Evolutionary conservation across 2,888 invertebrate genomes (phyloP), one percentile per base, ranked within the genome.

Genomic region (Caenorhabditis virilis): DNA sequence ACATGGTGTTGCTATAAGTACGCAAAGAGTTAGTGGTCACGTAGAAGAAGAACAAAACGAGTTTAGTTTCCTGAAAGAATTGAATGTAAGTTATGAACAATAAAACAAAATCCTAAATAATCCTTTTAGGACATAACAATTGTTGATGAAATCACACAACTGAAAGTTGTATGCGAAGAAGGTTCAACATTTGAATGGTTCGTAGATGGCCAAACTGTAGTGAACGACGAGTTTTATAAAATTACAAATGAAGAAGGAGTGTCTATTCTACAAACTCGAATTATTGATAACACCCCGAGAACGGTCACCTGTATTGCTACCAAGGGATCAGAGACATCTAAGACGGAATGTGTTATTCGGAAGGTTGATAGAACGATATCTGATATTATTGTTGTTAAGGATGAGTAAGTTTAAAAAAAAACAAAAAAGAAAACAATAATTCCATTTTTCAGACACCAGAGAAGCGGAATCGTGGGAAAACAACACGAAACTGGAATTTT

Each of bases 81-180:
- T 64, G 42, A 54, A 50, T 42, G 63, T 64, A 18, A 63, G 52
- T 52, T 7, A 15, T 23, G 23, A 1, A 20, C 15, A 43, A n/a
- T 6, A 26, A 25, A 38, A 36, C 2, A 49, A 38, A 36, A 33
- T 18, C 2, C 4, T 7, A 23, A 42, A 42, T 23, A 20, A 35
- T 15, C 16, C 5, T 35, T 59, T 20, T 33, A 65, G 64, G 55
- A 65, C 36, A 42, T 52, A 9, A 50, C 30, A 23, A 38, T 59
- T n/a, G 64, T 59, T 20, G 64, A 65, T 18, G 66, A 61, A 20
- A 23, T 57, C 1, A 42, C 51, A 23, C 66, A 66, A 53, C 25
- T 66, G 7, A 60, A 55, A 50, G 54, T 66, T 38, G 66, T 66
- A 33, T 56, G 35, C 23, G 66, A 66, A 54, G 60, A 57, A 3